Evolutionary conservation across 2,888 invertebrate species (phyloP).

Genomic region (Hydropsyche betteni): DNA sequence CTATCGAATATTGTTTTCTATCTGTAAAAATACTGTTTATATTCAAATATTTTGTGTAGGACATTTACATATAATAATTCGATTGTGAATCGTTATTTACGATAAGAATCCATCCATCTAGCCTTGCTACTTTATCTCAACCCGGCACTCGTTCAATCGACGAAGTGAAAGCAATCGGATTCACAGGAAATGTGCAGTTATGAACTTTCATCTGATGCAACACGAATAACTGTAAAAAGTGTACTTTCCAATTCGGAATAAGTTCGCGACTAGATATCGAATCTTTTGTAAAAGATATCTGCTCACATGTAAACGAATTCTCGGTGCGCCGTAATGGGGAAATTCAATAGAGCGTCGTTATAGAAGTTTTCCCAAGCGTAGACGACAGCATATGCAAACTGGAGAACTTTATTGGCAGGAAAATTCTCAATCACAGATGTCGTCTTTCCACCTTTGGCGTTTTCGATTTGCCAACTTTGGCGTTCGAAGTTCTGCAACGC

Average conservation of each 20-base stretch:
- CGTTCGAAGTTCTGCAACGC: constrained; percentile 3
- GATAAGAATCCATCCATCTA: not conserved
- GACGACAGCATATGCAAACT: constrained; percentile 11
- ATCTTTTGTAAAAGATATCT: not conserved
- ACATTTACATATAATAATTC: too few species aligned
- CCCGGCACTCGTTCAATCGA: not conserved
- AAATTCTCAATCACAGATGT: constrained; percentile 25
- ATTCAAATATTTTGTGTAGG: too few species aligned
- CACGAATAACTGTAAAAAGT: constrained; percentile 12
- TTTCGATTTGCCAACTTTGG: not conserved
- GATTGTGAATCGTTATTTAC: too few species aligned
- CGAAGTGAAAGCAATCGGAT: constrained; percentile 4
- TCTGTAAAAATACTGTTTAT: too few species aligned
- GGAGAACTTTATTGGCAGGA: constrained; percentile 12
- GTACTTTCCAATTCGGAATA: constrained; percentile 15
- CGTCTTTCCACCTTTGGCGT: constrained; percentile 12
- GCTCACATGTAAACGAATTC: constrained; percentile 13
- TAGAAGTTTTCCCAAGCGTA: not conserved
- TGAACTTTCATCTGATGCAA: constrained; percentile 15
- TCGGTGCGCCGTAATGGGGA: constrained; percentile 6
- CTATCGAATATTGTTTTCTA: too few species aligned
- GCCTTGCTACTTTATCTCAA: not conserved
- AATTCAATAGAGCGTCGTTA: constrained; percentile 14
- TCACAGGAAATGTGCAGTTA: constrained; percentile 19
- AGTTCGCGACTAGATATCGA: not conserved